Evolutionary conservation across 2,797 vertebrate genomes (phyloP), one percentile per base, ranked within the genome.

Genomic region (Anas flavirostris): DNA sequence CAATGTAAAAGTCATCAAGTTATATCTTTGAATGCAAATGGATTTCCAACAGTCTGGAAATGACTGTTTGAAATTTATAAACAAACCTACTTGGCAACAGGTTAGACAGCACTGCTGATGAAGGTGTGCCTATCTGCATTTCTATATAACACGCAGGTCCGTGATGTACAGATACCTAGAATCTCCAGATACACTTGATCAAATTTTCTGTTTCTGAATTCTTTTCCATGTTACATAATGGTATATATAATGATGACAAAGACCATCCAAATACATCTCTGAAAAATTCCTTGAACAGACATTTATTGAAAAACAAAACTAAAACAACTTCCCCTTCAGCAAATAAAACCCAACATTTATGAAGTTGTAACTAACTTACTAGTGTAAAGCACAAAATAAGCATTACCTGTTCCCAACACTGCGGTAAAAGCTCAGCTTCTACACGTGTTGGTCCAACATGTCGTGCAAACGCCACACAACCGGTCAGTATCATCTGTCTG

Each of bases 391-490:
- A 59, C 29, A 84, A 53, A n/a, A 69, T 5, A 74, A 50, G 44
- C 90, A 75, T 98, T 97, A 99, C 99, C 99, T 99, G 99, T 97
- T 99, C 99, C 99, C 99, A 99, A 96, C 99, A 99, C 89, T 99
- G 99, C 9, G 99, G 99, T 95, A 99, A 98, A 63, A 99, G 99
- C 91, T 99, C 99, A n/a, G 99, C 99, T 97, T 99, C 99, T 33
- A 99, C 99, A 70, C 99, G 98, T 3, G 99, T 99, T 70, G 99
- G 99, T 95, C 99, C 99, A 93, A 99, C 99, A 5, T 99, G 99
- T 78, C 98, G 98, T 16, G 99, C 99, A 94, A 99, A 99, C 1
- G 99, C 99, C 96, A 99, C 99, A 68, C 99, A 99, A 8, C 99
- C 99, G 0, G 99, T 99, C 96, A 99, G 96, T 97, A 99, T 99